Evolutionary conservation across 2,113 vertebrate species (phyloP), one percentile per base, ranked within the genome.

Genomic region (Clarias magur): DNA sequence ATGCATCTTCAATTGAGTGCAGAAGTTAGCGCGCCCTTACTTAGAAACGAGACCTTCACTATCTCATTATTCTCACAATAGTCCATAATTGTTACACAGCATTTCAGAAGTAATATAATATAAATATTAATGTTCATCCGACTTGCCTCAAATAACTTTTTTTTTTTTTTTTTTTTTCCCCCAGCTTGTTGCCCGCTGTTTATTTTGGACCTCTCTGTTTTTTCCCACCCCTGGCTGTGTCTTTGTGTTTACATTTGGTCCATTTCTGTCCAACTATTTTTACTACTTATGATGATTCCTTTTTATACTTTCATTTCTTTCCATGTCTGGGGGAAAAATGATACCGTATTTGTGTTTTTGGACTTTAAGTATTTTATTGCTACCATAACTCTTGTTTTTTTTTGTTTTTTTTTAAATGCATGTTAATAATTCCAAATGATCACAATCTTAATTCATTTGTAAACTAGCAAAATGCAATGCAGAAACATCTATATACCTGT

Each of bases 221-320:
- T 5, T 53, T n/a, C 7, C 4, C 38, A 48, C 38, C 72, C 4
- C 10, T 23, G 2, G 72, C 21, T 5, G 1, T 75, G 42, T 75
- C 34, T 72, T 38, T 72, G 68, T 80, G 25, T 17, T 80, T 80
- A 59, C 4, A 7, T 81, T 82, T 63, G 48, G 63, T 82, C 34
- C 0, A 0, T 65, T 48, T 65, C 38, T 65, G n/a, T 27, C 1
- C 21, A 42, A 34, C 5, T 1, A 0, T 48, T 76, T 76, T 76
- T 42, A 25, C 30, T 30, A 23, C 19, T 42, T 23, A 73, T 85
- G 54, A 73, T 23, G 19, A 9, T 12, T 3, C 9, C 9, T 2
- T 48, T 75, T 75, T 42, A 19, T 25, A 19, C 30, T 72, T 75
- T 75, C 1, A 23, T 86, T 38, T 92, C 93, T 93, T 80, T 57